Base-by-base conservation (phyloP, 2,888 invertebrate genomes). In the Meandrusa payeni region DNA sequence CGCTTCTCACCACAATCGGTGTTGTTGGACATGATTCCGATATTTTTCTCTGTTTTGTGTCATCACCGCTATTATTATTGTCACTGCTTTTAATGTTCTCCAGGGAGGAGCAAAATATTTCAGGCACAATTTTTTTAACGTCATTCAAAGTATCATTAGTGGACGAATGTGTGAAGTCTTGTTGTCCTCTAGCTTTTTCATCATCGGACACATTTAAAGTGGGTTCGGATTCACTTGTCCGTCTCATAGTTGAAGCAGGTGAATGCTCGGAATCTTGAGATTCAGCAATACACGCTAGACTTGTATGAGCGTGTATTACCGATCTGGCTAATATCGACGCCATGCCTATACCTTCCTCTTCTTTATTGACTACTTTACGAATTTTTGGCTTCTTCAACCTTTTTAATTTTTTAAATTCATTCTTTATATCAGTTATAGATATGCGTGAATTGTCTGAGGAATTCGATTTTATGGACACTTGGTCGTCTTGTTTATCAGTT, bases 311-410 rank as follows among this genome's bases (percentile, higher is more conserved):
- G 41, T 89, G 88, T 53, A 91, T 88, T 1, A 93, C 89, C 1
- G 92, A 92, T 47, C 91, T 82, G 4, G 93, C 92, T 9, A 93
- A 72, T 31, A 92, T 80, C 6, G 92, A 90, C 0, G 92, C 92
- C 89, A 93, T 92, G 1, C 90, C 89, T 38, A 89, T 89, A 1
- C 89, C 89, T 54, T 89, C 88, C 20, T 87, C 89, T 36, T 72
- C 69, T 51, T 70, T 74, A 52, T 71, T 73, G 33, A 63, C 69
- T 1, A 77, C 61, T 58, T 76, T 83, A 9, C 67, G 64, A 27
- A 82, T 66, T 45, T 75, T 77, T 0, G 78, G 76, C 31, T 87
- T 77, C 54, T 88, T 88, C 47, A 88, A 68, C 6, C 74, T 69
- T 48, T 74, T 77, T 1, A 86, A 67, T 50, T 78, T 87, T 46